Evolutionary conservation across 2,888 invertebrate species (phyloP), one percentile per base, ranked within the genome.

Genomic region (Rhingia campestris): DNA sequence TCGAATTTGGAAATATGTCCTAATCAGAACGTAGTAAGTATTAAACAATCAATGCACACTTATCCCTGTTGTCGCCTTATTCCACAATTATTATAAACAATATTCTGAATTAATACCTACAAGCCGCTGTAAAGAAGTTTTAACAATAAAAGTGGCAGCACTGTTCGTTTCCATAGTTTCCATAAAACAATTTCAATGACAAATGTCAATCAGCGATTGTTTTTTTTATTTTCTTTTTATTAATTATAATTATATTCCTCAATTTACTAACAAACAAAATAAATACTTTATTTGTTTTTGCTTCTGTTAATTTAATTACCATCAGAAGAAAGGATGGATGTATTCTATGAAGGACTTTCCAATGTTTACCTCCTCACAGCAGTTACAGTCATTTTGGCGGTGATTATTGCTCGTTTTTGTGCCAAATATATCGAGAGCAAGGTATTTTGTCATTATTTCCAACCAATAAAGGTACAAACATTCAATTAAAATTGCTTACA

Each of bases 381-480:
- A 14, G 86, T 86, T 41, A 88, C 89, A 1, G 86, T 88, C 4
- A 74, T 89, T 14, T 41, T 88, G 7, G 88, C 89, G 51, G 88
- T 89, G 35, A 84, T 88, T 39, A 86, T 88, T 41, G 86, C 89
- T 0, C 79, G 89, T 0, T 89, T 88, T 56, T 89, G 88, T 86
- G 87, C 88, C 33, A 88, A 88, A 64, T 87, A 88, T 32, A 63
- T 88, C 69, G 88, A 86, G 76, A 86, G 87, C 54, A 88, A 74
- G 49, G 88, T 88, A 64, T 56, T 6, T 7, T 51, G 30, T 49
- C 0, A 37, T 9, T n/a, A 33, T 32, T 6, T 32, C 32, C 1
- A 3, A 35, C 6, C 12, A 35, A 33, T 43, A 51, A 4, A 41
- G 22, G 12, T 35, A 37, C 14, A 73, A 12, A 47, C 35, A 37